phyloP scores from a whole-genome alignment of 2,113 vertebrate species.

The Rallus limicola region DNA sequence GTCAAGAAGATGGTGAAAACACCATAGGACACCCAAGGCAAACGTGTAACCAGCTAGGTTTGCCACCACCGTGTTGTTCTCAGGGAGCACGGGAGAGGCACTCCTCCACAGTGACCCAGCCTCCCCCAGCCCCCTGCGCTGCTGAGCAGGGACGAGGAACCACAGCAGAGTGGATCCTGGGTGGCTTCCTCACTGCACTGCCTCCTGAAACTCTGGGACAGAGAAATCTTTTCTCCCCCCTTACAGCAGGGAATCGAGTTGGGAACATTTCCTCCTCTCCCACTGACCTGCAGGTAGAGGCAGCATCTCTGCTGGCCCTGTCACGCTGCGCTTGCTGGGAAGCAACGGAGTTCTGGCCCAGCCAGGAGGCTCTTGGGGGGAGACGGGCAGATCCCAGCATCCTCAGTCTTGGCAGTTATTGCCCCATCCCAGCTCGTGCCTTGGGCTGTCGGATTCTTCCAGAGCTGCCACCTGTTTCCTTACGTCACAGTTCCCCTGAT shows the following conservation, averaged over 20 bases:
- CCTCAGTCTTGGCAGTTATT: neutral
- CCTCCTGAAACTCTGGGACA: neutral
- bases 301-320: neutral
- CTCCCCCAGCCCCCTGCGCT: neutral
- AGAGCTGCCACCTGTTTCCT: neutral
- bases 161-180: neutral
- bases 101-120: neutral
- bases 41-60: neutral
- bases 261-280: neutral
- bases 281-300: neutral
- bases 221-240: neutral
- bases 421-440: neutral
- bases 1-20: neutral
- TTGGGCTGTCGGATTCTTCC: accelerated
- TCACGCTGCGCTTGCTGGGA: too few species aligned
- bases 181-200: neutral
- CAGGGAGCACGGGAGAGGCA: too few species aligned
- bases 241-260: neutral
- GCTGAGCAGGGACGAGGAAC: neutral
- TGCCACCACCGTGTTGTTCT: too few species aligned
- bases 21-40: constrained; percentile 13
- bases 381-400: neutral
- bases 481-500: too few species aligned
- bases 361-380: neutral
- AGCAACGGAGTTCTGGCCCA: too few species aligned